Evolutionary conservation across 2,888 invertebrate species (phyloP), one percentile per base, ranked within the genome.

Genomic region (Tenthredo scrophulariae): DNA sequence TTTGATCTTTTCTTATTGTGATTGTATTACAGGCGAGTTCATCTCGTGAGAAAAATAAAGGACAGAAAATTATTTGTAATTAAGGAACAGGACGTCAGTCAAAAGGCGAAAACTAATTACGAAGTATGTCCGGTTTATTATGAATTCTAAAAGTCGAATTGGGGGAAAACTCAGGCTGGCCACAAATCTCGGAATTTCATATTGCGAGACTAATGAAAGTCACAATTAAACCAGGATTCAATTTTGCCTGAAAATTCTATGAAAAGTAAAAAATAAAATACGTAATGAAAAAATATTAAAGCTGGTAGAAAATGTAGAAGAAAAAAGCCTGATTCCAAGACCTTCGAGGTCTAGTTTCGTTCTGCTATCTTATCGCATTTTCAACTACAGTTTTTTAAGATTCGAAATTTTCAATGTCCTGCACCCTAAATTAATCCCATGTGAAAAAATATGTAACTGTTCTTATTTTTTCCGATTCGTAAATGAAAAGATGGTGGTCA

Each of bases 61-160:
- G 91, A 92, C 84, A 86, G 37, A 2, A 91, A 91, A 82, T 90
- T 89, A 26, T 92, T 89, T 67, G 92, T 91, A 18, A 87, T 91
- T 6, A 92, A 92, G 84, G 87, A 89, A 43, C 92, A 91, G 82
- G 82, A 87, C 85, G 82, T 90, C 13, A 87, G 86, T 40, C 58
- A 86, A 9, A 46, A 37, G n/a, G 90, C 89, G 40, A 83, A 85
- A 74, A 43, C 86, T 10, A 86, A 87, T 7, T 86, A 85, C 10
- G 86, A 89, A 89, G 89, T 89, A 88, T 37, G 58, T 80, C 22
- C 6, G 37, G 37, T 37, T 6, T 37, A 37, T 37, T 7, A 37
- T 37, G 6, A 37, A 37, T 37, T 37, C 7, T 37, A 37, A 37
- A 37, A 37, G 7, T 37, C 37, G 37, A 37, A 37, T 6, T 37